Base-by-base conservation (phyloP, 2,797 vertebrate species). In the Nannoperca australis region DNA sequence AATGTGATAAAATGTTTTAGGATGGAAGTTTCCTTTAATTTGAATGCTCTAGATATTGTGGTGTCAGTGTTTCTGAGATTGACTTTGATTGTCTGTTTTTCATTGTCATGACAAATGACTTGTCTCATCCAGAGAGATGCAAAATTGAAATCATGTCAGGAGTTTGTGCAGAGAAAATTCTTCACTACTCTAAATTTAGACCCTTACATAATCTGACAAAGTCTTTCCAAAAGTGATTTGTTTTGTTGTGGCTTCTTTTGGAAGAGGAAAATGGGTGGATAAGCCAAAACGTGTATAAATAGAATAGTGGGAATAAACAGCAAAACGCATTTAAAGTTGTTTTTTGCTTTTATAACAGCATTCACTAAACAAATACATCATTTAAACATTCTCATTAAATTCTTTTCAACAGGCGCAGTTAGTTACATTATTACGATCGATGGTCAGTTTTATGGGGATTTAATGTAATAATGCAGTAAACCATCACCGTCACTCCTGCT, bases 101-200 rank as follows among this genome's bases (percentile, higher is more conserved):
- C 40, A 59, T 75, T 72, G 58, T 36, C 64, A 55, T 68, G 61
- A 70, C 40, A 45, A 34, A 73, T 13, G 15, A 68, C 13, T 34
- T 18, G 27, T 36, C 13, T 70, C n/a, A 51, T 54, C 50, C 20
- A 65, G 58, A 62, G 15, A 73, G 17, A 79, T 61, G 38, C 32
- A 53, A 27, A 58, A 58, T 65, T 72, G 9, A 15, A 49, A 70
- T 70, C 40, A 20, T 22, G 1, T 67, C 12, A 0, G 44, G 66
- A 55, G 55, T 70, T 73, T 63, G 60, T 50, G 64, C 24, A 50
- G 38, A 78, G 55, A 44, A 53, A 65, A 61, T 59, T 63, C 40
- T 64, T 70, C 40, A 68, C 54, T 27, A 8, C 20, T 78, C 63
- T 66, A 76, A 84, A 82, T 82, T 65, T 67, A 81, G 69, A 59